Conservation (phyloP, 2,888 invertebrate genomes). For the Eupeodes luniger region DNA sequence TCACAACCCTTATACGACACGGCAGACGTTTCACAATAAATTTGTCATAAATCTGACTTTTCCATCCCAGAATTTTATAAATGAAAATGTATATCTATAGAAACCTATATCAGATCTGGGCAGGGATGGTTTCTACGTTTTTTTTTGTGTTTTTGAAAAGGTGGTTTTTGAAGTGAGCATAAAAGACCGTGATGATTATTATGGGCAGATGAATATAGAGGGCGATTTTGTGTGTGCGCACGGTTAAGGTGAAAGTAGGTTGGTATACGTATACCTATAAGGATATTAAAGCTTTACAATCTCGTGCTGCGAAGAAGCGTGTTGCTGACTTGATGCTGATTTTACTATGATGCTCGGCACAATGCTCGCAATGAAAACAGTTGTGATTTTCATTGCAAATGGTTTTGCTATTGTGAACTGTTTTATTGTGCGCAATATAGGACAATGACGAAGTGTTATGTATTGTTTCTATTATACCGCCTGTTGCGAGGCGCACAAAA, state of each 20-base stretch:
- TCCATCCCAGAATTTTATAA: constrained; percentile 30
- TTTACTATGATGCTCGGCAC: constrained; percentile 11
- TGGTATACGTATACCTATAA: background rate
- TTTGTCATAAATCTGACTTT: constrained; percentile 76
- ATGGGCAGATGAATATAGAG: constrained; percentile 35
- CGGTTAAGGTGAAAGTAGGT: constrained; percentile 53
- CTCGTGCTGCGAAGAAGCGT: constrained; percentile 55
- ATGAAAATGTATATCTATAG: no score
- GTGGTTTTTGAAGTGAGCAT: constrained; percentile 67
- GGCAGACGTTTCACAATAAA: constrained; percentile 68
- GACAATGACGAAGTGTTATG: constrained; percentile 68
- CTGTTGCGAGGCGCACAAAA: constrained; percentile 63
- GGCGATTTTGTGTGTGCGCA: constrained; percentile 32
- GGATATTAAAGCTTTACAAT: constrained; percentile 61
- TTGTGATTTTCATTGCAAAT: constrained; percentile 51
- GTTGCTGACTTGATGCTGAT: constrained; percentile 39
- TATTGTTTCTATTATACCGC: constrained; percentile 63
- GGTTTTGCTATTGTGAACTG: constrained; percentile 31
- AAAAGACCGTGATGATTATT: constrained; percentile 64
- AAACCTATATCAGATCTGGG: background rate
- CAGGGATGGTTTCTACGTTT: background rate
- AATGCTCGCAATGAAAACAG: constrained; percentile 31
- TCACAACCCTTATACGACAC: constrained; percentile 46
- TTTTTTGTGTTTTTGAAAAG: constrained; percentile 22
- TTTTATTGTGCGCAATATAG: constrained; percentile 61